These are phyloP conservation scores for Drosophila lacicola DNA, from an alignment of 2,888 invertebrate genomes.

Conservation along the genomic window DNA sequence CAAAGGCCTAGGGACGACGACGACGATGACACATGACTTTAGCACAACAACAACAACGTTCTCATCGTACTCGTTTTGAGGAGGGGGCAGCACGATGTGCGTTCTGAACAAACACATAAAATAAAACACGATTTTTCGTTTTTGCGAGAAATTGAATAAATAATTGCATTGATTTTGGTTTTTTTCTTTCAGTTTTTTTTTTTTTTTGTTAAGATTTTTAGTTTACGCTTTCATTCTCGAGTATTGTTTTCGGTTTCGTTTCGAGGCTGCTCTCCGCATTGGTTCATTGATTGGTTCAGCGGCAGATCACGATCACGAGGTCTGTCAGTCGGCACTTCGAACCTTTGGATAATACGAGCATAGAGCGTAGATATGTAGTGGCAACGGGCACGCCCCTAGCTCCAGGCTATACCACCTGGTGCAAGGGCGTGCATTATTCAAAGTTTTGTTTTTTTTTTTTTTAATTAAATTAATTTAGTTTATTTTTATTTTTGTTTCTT, in stretches of 20 bases:
- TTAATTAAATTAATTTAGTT: not conserved
- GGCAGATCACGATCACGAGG: constrained; percentile 70
- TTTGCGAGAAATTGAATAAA: constrained; percentile 34
- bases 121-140: constrained; percentile 64
- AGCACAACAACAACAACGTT: constrained; percentile 57
- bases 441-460: no score
- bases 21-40: constrained; percentile 56
- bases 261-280: constrained; percentile 49
- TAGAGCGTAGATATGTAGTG: constrained; percentile 76
- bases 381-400: constrained; percentile 57
- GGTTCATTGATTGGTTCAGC: constrained; percentile 61
- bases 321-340: constrained; percentile 76
- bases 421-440: constrained; percentile 48
- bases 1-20: constrained; percentile 55
- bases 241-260: constrained; percentile 20
- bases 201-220: constrained; percentile 17
- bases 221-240: constrained; percentile 44
- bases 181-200: constrained; percentile 14
- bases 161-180: constrained; percentile 19
- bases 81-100: constrained; percentile 64
- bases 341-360: constrained; percentile 81
- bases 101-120: constrained; percentile 79
- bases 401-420: constrained; percentile 33
- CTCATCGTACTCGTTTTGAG: constrained; percentile 21
- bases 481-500: not conserved